Evolutionary conservation across 2,888 invertebrate genomes (phyloP), one percentile per base, ranked within the genome.

Genomic region (Caenorhabditis uteleia): DNA sequence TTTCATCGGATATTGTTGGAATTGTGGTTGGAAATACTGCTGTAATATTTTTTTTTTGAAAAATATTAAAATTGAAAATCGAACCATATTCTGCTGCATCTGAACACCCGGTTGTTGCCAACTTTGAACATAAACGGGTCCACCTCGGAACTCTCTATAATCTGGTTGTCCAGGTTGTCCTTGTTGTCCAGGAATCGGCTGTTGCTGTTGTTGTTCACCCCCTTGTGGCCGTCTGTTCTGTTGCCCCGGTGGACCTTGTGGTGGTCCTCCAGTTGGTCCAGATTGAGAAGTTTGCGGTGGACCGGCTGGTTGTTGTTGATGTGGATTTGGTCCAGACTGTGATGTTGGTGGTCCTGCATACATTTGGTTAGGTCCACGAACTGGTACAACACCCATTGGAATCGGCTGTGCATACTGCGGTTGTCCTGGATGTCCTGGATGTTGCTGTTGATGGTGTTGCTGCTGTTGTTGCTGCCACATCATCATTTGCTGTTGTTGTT

Each of bases 1-100:
- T n/a, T n/a, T n/a, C n/a, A n/a, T n/a, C 4, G 46, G 51, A 25
- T 54, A 48, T 3, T 21, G 29, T 44, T 53, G 59, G 20, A 18
- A 50, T 2, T 27, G 48, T 14, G 50, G 45, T n/a, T n/a, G n/a
- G n/a, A 36, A 36, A 18, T 36, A 36, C n/a, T n/a, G n/a, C n/a
- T n/a, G n/a, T n/a, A n/a, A n/a, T n/a, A n/a, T n/a, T n/a, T n/a
- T n/a, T n/a, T n/a, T n/a, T n/a, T n/a, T n/a, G n/a, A n/a, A n/a
- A n/a, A n/a, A n/a, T n/a, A n/a, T n/a, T n/a, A n/a, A n/a, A n/a
- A n/a, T n/a, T n/a, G n/a, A n/a, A n/a, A n/a, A n/a, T n/a, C n/a
- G n/a, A n/a, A n/a, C n/a, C n/a, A n/a, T n/a, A n/a, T n/a, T n/a
- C n/a, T n/a, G n/a, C n/a, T n/a, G n/a, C n/a, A n/a, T n/a, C n/a